These are phyloP conservation scores for Calypte anna DNA, from an alignment of 2,113 vertebrate genomes.

Conservation along the genomic window DNA sequence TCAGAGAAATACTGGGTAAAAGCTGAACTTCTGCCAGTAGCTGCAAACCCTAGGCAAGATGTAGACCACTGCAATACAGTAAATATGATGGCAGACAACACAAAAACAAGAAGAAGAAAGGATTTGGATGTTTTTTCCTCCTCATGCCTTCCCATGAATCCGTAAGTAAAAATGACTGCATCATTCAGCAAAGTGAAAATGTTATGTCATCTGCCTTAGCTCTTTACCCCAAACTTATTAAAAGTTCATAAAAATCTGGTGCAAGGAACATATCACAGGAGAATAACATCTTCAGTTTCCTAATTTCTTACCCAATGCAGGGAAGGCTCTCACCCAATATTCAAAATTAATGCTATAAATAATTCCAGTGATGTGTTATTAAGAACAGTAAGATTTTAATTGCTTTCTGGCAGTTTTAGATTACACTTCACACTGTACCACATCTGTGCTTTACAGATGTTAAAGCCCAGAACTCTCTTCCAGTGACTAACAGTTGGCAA, in stretches of 20 bases:
- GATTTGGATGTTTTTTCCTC: background rate
- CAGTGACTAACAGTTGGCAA: conserved; percentile 60
- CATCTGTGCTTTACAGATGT: conserved; percentile 72
- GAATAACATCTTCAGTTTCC: background rate
- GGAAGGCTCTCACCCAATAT: background rate
- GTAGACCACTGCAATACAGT: background rate
- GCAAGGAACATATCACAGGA: background rate
- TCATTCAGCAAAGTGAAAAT: background rate
- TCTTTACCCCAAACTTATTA: background rate
- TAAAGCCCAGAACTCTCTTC: conserved; percentile 50
- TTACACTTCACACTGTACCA: conserved; percentile 41
- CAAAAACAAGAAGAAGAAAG: background rate
- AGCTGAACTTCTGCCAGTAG: background rate
- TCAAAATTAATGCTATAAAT: background rate
- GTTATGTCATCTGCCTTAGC: background rate
- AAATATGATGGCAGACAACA: background rate
- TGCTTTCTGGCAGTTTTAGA: conserved; percentile 55
- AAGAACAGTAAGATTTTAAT: conserved; percentile 68
- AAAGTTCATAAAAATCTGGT: background rate
- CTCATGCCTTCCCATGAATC: background rate
- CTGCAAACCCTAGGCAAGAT: background rate
- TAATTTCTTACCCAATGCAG: background rate
- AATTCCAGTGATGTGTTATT: conserved; percentile 14
- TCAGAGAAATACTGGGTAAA: background rate
- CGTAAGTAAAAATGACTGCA: background rate